Percentiles rank a stretch among this genome's conserved stretches.
Evolutionary conservation across 2,888 invertebrate genomes (phyloP).

Genomic region (Xylota sylvarum): DNA sequence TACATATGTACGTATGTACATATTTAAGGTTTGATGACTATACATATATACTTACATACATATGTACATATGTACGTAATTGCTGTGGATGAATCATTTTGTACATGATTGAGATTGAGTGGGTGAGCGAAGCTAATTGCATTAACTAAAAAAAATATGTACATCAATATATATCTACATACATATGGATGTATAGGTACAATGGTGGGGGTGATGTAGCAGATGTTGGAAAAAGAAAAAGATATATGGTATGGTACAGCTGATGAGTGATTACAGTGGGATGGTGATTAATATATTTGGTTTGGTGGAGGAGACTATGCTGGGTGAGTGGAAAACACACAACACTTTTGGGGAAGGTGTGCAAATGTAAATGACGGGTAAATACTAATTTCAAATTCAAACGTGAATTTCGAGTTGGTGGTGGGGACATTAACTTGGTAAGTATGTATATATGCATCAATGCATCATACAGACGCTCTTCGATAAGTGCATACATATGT

Average conservation of each 20-base stretch:
- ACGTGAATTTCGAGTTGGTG: neutral
- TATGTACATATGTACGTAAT: too few relatives aligned
- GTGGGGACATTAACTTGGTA: neutral
- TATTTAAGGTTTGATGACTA: neutral
- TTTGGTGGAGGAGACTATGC: conserved; percentile 26
- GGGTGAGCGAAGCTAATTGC: conserved; percentile 25
- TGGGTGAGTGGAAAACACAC: conserved; percentile 24
- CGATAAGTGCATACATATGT: too few relatives aligned
- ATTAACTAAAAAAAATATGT: conserved; percentile 15
- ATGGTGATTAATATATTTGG: neutral
- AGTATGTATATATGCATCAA: neutral
- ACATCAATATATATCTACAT: neutral
- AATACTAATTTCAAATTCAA: conserved; percentile 1
- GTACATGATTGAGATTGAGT: neutral
- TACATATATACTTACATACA: too few relatives aligned
- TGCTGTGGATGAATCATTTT: conserved; percentile 11
- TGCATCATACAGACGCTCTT: too few relatives aligned
- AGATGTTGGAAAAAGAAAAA: neutral
- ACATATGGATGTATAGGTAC: neutral
- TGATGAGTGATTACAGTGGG: neutral
- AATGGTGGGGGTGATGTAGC: neutral
- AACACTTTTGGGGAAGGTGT: conserved; percentile 9
- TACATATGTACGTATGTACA: too few relatives aligned
- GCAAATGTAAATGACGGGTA: neutral
- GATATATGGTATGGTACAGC: neutral